phyloP scores from a whole-genome alignment of 2,888 invertebrate species.

The Catocala sponsa region DNA sequence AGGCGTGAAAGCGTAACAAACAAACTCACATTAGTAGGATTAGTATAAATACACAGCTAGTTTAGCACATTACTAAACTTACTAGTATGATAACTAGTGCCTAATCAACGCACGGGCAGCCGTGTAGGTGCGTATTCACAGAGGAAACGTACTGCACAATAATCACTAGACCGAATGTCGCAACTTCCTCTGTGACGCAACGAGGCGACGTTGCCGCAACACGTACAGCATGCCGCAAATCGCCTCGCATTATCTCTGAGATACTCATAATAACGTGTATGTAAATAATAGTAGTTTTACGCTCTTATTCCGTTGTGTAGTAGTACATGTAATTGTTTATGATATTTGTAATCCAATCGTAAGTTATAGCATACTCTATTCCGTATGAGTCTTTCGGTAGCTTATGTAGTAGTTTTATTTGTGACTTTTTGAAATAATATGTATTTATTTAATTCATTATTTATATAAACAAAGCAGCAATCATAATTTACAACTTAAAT shows the following conservation, averaged over 20 bases:
- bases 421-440: too few relatives aligned
- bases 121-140: background rate
- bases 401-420: too few relatives aligned
- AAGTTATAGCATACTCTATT: background rate
- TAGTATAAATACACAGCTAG: too few relatives aligned
- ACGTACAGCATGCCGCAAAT: slow-evolving; percentile 15
- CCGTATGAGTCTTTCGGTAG: too few relatives aligned
- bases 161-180: slow-evolving; percentile 23
- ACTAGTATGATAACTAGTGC: too few relatives aligned
- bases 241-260: slow-evolving; percentile 11
- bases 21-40: too few relatives aligned
- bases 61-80: too few relatives aligned
- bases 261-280: slow-evolving; percentile 10
- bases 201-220: slow-evolving; percentile 9
- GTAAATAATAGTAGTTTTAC: slow-evolving; percentile 19
- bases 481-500: too few relatives aligned
- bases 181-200: slow-evolving; percentile 34
- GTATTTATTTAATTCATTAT: too few relatives aligned
- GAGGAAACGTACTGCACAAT: slow-evolving; percentile 23
- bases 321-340: slow-evolving; percentile 7
- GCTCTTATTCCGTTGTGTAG: slow-evolving; percentile 19
- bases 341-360: background rate
- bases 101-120: too few relatives aligned
- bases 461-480: too few relatives aligned
- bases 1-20: too few relatives aligned